Evolutionary conservation across 2,113 vertebrate genomes (phyloP), one percentile per base, ranked within the genome.

Genomic region (cat (Felis catus)): DNA sequence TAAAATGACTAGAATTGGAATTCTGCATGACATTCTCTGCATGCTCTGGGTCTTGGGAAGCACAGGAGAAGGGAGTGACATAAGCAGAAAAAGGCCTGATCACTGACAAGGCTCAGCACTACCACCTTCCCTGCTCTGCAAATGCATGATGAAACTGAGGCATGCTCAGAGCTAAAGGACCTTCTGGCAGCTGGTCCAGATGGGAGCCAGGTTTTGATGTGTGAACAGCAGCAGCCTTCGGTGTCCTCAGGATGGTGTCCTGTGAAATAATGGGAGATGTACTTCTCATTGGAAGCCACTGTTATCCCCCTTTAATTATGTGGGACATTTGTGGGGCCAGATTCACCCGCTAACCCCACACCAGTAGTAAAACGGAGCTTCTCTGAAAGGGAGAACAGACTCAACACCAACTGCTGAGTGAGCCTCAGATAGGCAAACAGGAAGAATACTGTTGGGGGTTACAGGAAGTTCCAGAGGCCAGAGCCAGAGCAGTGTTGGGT

Each of bases 1-100:
- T 29, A 14, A 91, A 83, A 45, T 36, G 7, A 33, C n/a, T 23
- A 31, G 16, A 45, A 19, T 39, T 66, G 0, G 0, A 76, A 51
- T 31, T 71, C 39, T 61, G 36, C 1, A 16, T 18, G 68, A 19
- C 5, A 18, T 16, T 66, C 70, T 55, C 48, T 23, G 18, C 1
- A 8, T 6, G 27, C 45, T 73, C n/a, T 65, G 36, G 15, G 9
- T 15, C 51, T 31, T 11, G 1, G 29, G 41, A 66, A 63, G 45
- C 70, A 27, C 25, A n/a, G 12, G 19, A 45, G 25, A 5, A 39
- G 25, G 16, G n/a, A 48, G 58, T 31, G 27, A 79, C 2, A 27
- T n/a, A 71, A 51, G 4, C 33, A 36, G 4, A 18, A 16, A 33
- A 83, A 79, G n/a, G 6, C 5, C 29, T 70, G 33, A 31, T 10